Conservation (phyloP, 2,113 vertebrate species). For the Grammomys dolichurus region DNA sequence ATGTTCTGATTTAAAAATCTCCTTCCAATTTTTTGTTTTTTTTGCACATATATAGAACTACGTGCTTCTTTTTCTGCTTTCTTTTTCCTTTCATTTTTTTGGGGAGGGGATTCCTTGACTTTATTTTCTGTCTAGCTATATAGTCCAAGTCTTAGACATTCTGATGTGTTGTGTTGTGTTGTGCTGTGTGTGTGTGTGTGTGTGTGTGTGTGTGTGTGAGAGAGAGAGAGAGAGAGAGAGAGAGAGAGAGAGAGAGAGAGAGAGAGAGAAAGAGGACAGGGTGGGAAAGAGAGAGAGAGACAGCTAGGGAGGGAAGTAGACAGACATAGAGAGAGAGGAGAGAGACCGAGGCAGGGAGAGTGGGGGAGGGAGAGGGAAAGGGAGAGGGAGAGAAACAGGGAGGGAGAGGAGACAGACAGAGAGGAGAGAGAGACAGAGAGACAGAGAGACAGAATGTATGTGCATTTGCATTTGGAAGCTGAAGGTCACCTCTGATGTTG, state of each 20-base stretch:
- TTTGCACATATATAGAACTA: neutral
- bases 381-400: no score
- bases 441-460: no score
- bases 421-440: neutral
- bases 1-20: neutral
- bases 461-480: neutral
- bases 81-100: neutral
- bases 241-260: neutral
- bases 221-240: neutral
- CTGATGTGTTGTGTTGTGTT: neutral
- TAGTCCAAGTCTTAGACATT: neutral
- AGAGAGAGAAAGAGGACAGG: neutral
- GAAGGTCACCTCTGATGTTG: neutral
- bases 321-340: no score
- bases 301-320: no score
- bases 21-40: neutral
- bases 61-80: neutral
- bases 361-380: no score
- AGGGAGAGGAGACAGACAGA: neutral
- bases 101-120: neutral
- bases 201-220: neutral
- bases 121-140: neutral
- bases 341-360: neutral
- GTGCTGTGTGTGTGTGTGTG: neutral
- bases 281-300: no score